Evolutionary conservation across 2,797 vertebrate species (phyloP).

Genomic region (Pangasius krempfi): DNA sequence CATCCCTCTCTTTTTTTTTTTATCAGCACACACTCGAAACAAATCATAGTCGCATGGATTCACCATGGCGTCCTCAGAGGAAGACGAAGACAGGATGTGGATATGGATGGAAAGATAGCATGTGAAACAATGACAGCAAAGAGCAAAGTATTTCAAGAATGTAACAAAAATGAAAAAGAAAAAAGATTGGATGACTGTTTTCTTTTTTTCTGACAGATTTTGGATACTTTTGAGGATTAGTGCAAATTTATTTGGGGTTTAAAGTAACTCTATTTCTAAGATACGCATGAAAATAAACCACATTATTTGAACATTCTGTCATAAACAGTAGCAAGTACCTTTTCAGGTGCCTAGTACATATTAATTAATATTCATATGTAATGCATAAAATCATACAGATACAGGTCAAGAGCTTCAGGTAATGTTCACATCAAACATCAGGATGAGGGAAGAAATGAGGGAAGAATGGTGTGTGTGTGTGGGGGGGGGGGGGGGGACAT

Average conservation of each 20-base stretch:
- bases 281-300: conserved; percentile 15
- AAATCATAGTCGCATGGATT: conserved; percentile 55
- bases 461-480: background rate
- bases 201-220: background rate
- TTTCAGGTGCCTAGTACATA: background rate
- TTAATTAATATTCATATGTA: background rate
- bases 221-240: background rate
- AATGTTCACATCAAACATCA: background rate
- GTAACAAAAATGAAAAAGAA: background rate
- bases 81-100: conserved; percentile 36
- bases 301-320: background rate
- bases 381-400: background rate
- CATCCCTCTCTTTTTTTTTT: too few relatives aligned
- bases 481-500: too few relatives aligned
- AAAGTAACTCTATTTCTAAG: background rate
- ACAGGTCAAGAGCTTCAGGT: background rate
- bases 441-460: background rate
- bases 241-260: background rate
- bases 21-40: conserved; percentile 38
- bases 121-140: conserved; percentile 9
- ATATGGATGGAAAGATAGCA: conserved; percentile 1
- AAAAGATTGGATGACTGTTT: background rate
- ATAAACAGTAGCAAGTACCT: background rate
- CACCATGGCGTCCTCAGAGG: conserved; percentile 44
- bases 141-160: background rate